Percentiles rank a stretch among this genome's conserved stretches.
These are phyloP conservation scores for Petaurus breviceps DNA, from an alignment of 2,113 vertebrate genomes.

Conservation along the genomic window DNA sequence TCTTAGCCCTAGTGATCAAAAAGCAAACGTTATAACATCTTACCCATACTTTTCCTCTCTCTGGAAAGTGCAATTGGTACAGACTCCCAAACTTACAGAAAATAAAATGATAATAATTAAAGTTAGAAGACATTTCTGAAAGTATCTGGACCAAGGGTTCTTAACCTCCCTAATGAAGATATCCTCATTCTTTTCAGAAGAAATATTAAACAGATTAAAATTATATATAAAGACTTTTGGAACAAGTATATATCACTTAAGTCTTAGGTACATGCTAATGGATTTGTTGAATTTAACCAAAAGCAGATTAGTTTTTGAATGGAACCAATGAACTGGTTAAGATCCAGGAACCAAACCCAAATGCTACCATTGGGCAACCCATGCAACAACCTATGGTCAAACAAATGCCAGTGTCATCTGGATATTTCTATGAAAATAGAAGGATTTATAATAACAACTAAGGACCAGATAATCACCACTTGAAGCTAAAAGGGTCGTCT, in stretches of 20 bases:
- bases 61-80: neutral
- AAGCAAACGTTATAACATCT: neutral
- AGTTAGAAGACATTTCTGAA: neutral
- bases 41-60: neutral
- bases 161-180: neutral
- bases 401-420: no score
- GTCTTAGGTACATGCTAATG: neutral
- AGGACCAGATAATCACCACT: neutral
- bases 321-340: neutral
- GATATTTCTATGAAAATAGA: neutral
- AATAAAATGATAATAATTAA: neutral
- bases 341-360: neutral
- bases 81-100: neutral
- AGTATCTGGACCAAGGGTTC: neutral
- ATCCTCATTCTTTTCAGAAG: no score
- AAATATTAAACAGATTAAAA: neutral
- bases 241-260: neutral
- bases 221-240: neutral
- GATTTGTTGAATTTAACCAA: neutral
- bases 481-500: neutral
- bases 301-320: neutral
- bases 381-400: no score
- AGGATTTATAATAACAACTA: neutral
- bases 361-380: no score
- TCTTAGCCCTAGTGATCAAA: neutral